Evolutionary conservation across 2,888 invertebrate species (phyloP).

Genomic region (Aphodius granarius): DNA sequence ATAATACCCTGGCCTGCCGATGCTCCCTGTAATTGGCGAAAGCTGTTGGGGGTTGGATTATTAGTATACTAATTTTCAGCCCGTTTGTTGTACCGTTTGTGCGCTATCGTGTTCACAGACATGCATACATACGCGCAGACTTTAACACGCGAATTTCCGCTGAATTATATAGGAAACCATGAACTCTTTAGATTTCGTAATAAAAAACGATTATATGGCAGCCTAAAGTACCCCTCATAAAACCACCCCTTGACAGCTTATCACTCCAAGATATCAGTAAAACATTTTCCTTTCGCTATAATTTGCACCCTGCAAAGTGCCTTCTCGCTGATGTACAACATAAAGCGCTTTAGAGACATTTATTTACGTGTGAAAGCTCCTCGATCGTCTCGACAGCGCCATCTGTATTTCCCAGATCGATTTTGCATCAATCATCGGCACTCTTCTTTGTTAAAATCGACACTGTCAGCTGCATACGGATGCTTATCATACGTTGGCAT

Average conservation of each 20-base stretch:
- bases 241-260: not conserved
- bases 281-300: not conserved
- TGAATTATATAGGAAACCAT: no score
- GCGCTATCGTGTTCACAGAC: no score
- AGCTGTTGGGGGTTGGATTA: no score
- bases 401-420: not conserved
- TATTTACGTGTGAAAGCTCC: not conserved
- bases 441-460: conserved; percentile 12
- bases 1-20: no score
- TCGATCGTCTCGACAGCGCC: not conserved
- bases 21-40: no score
- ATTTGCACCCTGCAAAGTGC: not conserved
- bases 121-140: no score
- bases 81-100: no score
- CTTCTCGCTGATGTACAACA: not conserved
- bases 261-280: not conserved
- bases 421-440: conserved; percentile 13
- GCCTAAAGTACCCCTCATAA: no score
- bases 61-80: no score
- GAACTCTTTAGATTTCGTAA: no score
- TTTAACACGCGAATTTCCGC: no score
- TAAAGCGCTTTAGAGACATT: not conserved
- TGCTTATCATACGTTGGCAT: conserved; percentile 12
- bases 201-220: no score
- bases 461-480: conserved; percentile 8